These are phyloP conservation scores for Hemithea aestivaria DNA, from an alignment of 2,888 invertebrate genomes.

Conservation along the genomic window DNA sequence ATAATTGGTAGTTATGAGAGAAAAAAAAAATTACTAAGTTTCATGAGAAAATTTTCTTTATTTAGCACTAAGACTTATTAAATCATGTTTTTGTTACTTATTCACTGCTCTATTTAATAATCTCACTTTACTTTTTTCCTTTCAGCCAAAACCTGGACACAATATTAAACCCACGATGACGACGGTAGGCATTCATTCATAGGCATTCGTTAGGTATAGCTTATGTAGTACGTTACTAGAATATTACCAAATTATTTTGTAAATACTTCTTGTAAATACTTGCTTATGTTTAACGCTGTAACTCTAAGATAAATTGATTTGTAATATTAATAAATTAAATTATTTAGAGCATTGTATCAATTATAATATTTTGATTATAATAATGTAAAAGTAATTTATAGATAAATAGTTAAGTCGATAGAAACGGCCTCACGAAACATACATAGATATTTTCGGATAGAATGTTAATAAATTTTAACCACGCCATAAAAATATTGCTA, in stretches of 20 bases:
- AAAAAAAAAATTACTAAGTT: too few relatives aligned
- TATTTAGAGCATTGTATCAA: too few relatives aligned
- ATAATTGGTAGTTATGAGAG: too few relatives aligned
- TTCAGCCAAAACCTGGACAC: constrained; percentile 93
- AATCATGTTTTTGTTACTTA: too few relatives aligned
- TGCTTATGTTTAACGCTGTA: constrained; percentile 49
- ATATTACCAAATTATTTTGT: constrained; percentile 36
- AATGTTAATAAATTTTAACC: constrained; percentile 52
- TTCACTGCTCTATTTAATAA: not conserved
- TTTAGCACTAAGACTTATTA: too few relatives aligned
- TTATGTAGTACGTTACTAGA: constrained; percentile 41
- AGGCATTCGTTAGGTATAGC: constrained; percentile 28
- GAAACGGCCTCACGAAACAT: constrained; percentile 48
- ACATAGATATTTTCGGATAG: constrained; percentile 70
- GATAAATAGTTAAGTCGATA: constrained; percentile 25
- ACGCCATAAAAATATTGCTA: constrained; percentile 25
- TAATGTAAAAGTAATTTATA: constrained; percentile 25
- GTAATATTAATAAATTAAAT: constrained; percentile 6
- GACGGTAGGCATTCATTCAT: constrained; percentile 52
- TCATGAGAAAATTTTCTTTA: too few relatives aligned
- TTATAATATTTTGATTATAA: too few relatives aligned
- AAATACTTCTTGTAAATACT: constrained; percentile 66
- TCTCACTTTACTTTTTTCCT: constrained; percentile 33
- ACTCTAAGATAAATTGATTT: constrained; percentile 18
- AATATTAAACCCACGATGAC: constrained; percentile 77